Conservation (phyloP, 2,113 vertebrate species). For the Montifringilla adamsi region DNA sequence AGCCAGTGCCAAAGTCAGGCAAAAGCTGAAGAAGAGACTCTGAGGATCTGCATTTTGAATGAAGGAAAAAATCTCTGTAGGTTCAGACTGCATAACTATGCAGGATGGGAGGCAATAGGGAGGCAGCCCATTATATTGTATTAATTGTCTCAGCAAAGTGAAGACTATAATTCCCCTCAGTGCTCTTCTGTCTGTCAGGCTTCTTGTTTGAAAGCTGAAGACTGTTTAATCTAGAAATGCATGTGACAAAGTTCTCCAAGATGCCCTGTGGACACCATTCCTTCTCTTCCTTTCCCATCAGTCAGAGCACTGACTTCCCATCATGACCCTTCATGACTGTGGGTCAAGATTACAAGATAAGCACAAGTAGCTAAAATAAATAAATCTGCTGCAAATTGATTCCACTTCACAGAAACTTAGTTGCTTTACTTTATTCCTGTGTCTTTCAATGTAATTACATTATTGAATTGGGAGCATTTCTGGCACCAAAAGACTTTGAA, state of each 20-base stretch:
- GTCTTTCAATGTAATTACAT: constrained; percentile 40
- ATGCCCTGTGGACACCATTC: not conserved
- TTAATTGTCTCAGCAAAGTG: constrained; percentile 10
- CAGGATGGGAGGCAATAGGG: not conserved
- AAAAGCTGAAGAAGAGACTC: not conserved
- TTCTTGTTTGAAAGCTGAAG: not conserved
- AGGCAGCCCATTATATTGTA: not conserved
- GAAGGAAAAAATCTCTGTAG: constrained; percentile 1
- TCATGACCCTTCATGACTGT: not conserved
- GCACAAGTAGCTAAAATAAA: not conserved
- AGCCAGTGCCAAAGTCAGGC: not conserved
- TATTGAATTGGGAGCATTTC: constrained; percentile 29
- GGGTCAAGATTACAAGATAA: not conserved
- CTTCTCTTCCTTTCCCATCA: not conserved
- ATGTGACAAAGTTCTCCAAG: not conserved
- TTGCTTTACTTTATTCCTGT: constrained; percentile 32
- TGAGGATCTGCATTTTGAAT: constrained; percentile 24
- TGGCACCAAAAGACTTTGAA: not conserved
- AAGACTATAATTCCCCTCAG: not conserved
- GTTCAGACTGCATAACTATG: not conserved
- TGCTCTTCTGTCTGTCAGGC: not conserved
- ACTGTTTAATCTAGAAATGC: not conserved
- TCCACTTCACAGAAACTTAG: constrained; percentile 16
- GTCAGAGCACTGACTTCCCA: not conserved
- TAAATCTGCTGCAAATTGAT: not conserved